Evolutionary conservation across 2,113 vertebrate genomes (phyloP), one percentile per base, ranked within the genome.

Genomic region (Illadopsis cleaveri): DNA sequence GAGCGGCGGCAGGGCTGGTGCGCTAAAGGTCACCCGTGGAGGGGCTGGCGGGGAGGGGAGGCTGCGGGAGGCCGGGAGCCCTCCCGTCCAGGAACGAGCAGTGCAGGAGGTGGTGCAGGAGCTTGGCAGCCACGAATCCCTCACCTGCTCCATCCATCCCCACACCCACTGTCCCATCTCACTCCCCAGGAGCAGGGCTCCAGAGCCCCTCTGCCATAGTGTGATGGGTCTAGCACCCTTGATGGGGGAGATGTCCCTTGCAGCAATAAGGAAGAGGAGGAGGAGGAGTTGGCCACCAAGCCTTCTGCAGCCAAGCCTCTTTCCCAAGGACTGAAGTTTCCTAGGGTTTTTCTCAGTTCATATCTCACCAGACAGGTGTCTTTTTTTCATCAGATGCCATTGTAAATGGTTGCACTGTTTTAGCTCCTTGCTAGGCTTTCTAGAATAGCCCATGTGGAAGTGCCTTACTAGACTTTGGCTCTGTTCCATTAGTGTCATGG

Each of bases 381-480:
- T 68, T 69, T 20, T 40, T 53, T 58, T 96, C 89, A 60, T 81
- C 15, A 15, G 75, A 68, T 61, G 56, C 90, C 64, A 50, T 79
- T 95, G 82, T 90, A 94, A 78, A 86, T 82, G 86, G 78, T 86
- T 94, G 86, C 93, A 81, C 87, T 94, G 95, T 95, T 97, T 66
- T 76, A 86, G 86, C 92, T 70, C 64, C 53, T 73, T 85, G 88
- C 92, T 88, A 82, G 62, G 62, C 94, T 94, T 82, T 89, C 90
- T 89, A 90, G 96, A 95, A 38, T 95, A 94, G 96, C 93, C 97
- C 88, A 25, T 82, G 90, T 90, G 79, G 83, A 97, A 97, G 97
- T 97, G 97, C 97, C 97, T 97, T 97, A 97, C 14, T 19, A 95
- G 94, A 95, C 82, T 94, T 90, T 86, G 93, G 82, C 92, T 95